Evolutionary conservation across 2,113 vertebrate species (phyloP), one percentile per base, ranked within the genome.

Genomic region (Forbesichthys agassizii): DNA sequence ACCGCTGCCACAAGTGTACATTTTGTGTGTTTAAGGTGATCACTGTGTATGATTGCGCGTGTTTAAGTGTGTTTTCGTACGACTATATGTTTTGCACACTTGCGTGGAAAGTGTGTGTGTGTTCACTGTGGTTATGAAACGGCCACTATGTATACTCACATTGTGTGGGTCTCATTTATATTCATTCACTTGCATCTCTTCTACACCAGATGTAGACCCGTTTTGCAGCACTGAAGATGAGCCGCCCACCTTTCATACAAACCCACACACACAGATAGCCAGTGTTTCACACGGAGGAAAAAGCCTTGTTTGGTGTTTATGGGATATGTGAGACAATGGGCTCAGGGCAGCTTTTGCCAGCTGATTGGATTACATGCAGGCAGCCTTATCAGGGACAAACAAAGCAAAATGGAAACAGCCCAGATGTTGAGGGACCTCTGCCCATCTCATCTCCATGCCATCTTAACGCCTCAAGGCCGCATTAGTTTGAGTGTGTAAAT

Each of bases 281-380:
- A 48, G 16, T 48, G 18, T 3, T 13, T 57, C 54, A 57, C 54
- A 57, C 64, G 48, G 68, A 81, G 33, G 63, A 60, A 48, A 18
- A 51, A 70, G 12, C 11, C 27, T 6, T 48, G 71, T n/a, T 33
- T n/a, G 68, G 61, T 3, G 10, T 48, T 79, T 14, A 0, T 18
- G 47, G 64, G 57, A 48, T 71, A 64, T 74, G 64, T 84, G 75
- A 68, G 65, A 74, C 74, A 74, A 64, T 61, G 58, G 69, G 16
- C 57, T 72, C 60, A 33, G 33, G 60, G 60, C 65, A 62, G 67
- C 63, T 65, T 70, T 57, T 69, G 73, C 79, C 74, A 71, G 53
- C 57, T 42, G 36, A 42, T 42, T 42, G 36, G 36, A 42, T 42
- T 42, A 42, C 36, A 8, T 42, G 36, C 7, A 42, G 36, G 36